Evolutionary conservation across 2,113 vertebrate genomes (phyloP).

Genomic region (Merops nubicus): DNA sequence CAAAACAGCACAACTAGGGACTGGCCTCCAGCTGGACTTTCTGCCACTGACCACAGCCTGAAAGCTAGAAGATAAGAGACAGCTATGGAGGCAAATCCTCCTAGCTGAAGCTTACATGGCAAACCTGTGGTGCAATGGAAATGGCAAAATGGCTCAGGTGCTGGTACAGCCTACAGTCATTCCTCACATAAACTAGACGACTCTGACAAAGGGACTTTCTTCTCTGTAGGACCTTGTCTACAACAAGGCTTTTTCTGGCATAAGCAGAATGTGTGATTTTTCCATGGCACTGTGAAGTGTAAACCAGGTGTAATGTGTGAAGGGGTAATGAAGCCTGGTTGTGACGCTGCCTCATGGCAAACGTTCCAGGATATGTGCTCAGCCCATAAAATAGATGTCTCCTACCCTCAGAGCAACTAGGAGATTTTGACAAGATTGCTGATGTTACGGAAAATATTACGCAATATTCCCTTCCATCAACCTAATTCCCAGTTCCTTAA

Average conservation of each 20-base stretch:
- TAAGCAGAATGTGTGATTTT: background rate
- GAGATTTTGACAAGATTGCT: conserved; percentile 23
- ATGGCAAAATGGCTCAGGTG: accelerated
- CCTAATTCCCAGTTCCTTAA: conserved; percentile 42
- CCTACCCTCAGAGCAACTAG: background rate
- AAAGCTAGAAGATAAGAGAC: background rate
- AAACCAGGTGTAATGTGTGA: background rate
- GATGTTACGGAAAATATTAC: conserved; percentile 46
- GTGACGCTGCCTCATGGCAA: background rate
- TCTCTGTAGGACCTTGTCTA: background rate
- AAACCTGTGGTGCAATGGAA: background rate
- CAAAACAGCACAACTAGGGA: background rate
- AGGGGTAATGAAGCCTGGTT: background rate
- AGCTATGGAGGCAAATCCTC: background rate
- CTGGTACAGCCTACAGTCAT: background rate
- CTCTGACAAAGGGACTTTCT: background rate
- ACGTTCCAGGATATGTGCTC: conserved; percentile 30
- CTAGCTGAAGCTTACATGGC: background rate
- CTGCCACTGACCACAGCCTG: background rate
- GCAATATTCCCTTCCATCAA: conserved; percentile 44
- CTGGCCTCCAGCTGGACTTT: background rate
- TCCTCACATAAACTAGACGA: background rate
- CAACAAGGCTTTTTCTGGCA: background rate
- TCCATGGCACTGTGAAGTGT: background rate
- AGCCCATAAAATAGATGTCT: conserved; percentile 24